Conservation (phyloP, 2,113 vertebrate species). For the Pogona vitticeps region DNA sequence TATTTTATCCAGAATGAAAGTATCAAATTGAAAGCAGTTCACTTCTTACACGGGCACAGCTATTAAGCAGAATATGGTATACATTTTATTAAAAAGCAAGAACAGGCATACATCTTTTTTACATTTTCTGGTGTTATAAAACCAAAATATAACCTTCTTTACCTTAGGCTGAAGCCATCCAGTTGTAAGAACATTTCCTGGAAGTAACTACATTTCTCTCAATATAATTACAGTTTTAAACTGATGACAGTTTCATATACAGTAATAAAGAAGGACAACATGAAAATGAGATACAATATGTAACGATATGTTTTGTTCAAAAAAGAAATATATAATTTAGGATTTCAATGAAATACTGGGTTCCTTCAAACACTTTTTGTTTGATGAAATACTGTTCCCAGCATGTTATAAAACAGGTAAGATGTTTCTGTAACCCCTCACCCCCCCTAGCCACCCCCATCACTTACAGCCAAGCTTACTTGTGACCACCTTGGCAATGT, state of each 20-base stretch:
- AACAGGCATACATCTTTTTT: conserved; percentile 16
- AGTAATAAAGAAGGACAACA: background rate
- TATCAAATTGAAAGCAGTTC: conserved; percentile 44
- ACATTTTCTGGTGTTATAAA: conserved; percentile 24
- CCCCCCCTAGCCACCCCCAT: no score
- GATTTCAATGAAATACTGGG: background rate
- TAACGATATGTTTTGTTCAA: background rate
- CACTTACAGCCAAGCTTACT: no score
- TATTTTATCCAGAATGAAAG: conserved; percentile 28
- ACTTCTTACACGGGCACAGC: conserved; percentile 40
- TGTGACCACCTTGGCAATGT: no score
- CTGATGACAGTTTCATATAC: background rate
- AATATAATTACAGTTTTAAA: background rate
- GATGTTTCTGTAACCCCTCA: no score
- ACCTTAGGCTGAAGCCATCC: background rate
- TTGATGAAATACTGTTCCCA: background rate
- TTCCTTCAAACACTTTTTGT: background rate
- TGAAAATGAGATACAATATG: background rate
- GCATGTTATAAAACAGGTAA: background rate
- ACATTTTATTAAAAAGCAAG: conserved; percentile 43
- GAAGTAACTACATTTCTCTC: background rate
- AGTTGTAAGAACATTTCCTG: background rate
- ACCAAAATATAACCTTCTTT: background rate
- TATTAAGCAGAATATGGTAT: conserved; percentile 28
- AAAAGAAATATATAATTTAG: background rate